Evolutionary conservation across 2,113 vertebrate species (phyloP), one percentile per base, ranked within the genome.

Genomic region (Sula dactylatra): DNA sequence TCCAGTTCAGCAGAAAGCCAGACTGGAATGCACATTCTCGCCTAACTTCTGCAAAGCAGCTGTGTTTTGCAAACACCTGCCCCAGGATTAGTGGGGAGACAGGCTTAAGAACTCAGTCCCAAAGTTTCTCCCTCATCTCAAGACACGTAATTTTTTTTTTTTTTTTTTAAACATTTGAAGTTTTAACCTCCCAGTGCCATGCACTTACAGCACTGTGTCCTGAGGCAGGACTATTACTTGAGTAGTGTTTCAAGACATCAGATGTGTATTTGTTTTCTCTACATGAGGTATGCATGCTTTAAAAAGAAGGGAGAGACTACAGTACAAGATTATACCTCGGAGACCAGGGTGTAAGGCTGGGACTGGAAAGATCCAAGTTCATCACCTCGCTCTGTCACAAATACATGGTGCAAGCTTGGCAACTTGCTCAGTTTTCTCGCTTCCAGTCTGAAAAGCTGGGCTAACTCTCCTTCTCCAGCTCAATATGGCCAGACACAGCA

Each of bases 381-480:
- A 24, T 10, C 6, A 34, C 26, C 24, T 38, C 4, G 1, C 26
- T 50, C 40, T 7, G 22, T 29, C 32, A 47, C 71, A 72, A 42
- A 34, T 2, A 22, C 0, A 9, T 2, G 2, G 24, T 1, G 2
- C 31, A 29, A 84, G n/a, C 25, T 25, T 14, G 31, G 49, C 10
- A 2, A 32, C 8, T n/a, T 7, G 38, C 44, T 77, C 38, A 0
- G 4, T 20, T 25, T 69, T 36, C n/a, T 34, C 2, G 3, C 7
- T 62, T 42, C 47, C 44, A 49, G 20, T 8, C 24, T 21, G 34
- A 52, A 27, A 54, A 70, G 26, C 64, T 10, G 45, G 17, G 25
- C 42, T 22, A 14, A 10, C 42, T 16, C 21, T 13, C 34, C 22
- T 21, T 44, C 40, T n/a, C n/a, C 47, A 42, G 38, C 10, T 66